Conservation (phyloP, 1,140 invertebrate species). For the Anoplolepis gracilipes region DNA sequence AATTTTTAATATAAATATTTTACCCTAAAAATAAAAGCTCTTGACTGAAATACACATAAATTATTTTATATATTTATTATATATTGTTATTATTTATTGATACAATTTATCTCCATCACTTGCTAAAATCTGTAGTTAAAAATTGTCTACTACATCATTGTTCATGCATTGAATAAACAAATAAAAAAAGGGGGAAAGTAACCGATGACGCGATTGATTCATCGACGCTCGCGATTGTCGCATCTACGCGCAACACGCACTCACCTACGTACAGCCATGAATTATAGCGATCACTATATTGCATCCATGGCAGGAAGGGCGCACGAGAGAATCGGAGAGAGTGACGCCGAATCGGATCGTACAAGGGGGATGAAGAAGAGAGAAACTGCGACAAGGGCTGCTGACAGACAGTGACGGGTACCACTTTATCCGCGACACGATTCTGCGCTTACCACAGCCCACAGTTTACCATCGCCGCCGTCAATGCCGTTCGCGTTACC, state of each 20-base stretch:
- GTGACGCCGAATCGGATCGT: slow-evolving; percentile 30
- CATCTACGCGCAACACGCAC: slow-evolving; percentile 17
- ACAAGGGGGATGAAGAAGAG: slow-evolving; percentile 73
- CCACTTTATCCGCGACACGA: slow-evolving; percentile 84
- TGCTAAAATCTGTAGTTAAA: neutral
- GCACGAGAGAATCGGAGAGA: slow-evolving; percentile 21
- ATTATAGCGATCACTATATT: slow-evolving; percentile 63
- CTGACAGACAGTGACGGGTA: slow-evolving; percentile 83
- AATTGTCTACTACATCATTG: neutral
- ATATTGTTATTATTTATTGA: neutral
- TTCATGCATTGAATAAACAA: neutral
- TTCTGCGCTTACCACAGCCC: slow-evolving; percentile 84
- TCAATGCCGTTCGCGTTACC: slow-evolving; percentile 70
- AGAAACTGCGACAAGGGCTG: slow-evolving; percentile 76
- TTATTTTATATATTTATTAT: neutral
- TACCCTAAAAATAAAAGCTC: no score
- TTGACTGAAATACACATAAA: neutral
- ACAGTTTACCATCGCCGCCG: slow-evolving; percentile 78
- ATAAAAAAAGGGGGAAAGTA: neutral
- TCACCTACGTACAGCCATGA: slow-evolving; percentile 39
- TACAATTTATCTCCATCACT: neutral
- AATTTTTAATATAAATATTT: no score
- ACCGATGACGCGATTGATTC: slow-evolving; percentile 40
- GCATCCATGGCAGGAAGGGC: slow-evolving; percentile 10
- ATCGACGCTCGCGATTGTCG: slow-evolving; percentile 48